A percentile compares a stretch with the other conserved stretches of the same genome.
Conservation (phyloP, 1,140 invertebrate genomes). For the Vollenhovia emeryi region DNA sequence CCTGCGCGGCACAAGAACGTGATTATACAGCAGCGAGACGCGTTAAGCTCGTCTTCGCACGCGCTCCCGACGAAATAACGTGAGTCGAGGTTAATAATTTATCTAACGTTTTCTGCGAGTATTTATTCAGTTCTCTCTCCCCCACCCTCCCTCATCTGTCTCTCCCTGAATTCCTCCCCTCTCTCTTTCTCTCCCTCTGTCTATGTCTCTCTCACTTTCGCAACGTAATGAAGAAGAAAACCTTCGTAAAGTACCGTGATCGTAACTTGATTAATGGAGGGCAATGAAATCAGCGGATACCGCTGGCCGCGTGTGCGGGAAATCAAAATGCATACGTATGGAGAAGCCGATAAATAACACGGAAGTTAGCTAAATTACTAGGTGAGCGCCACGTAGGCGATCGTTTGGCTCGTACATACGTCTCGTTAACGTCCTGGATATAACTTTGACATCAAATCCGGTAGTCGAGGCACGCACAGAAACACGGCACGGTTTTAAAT, state of each 20-base stretch:
- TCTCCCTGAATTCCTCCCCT: not conserved
- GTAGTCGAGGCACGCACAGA: constrained; percentile 51
- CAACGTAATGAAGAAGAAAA: constrained; percentile 44
- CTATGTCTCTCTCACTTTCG: not conserved
- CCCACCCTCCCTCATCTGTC: not conserved
- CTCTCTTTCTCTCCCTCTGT: not conserved
- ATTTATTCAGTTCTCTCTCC: not conserved
- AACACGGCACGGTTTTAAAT: constrained; percentile 47
- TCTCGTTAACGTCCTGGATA: constrained; percentile 57
- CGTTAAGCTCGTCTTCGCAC: constrained; percentile 16
- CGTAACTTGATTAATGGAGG: constrained; percentile 38
- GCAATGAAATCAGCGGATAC: constrained; percentile 30
- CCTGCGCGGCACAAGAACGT: not conserved
- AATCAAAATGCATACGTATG: constrained; percentile 43
- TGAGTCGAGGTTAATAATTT: constrained; percentile 25
- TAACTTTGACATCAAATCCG: constrained; percentile 53
- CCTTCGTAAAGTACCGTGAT: constrained; percentile 31
- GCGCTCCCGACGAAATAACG: constrained; percentile 10
- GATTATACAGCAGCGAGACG: constrained; percentile 28
- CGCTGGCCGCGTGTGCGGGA: not conserved
- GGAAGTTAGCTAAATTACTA: constrained; percentile 53
- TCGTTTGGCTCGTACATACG: constrained; percentile 49
- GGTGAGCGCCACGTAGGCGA: constrained; percentile 41
- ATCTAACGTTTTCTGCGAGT: constrained; percentile 21
- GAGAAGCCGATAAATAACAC: constrained; percentile 51